phyloP scores from a whole-genome alignment of 1,140 invertebrate genomes.

The Heliconius nattereri region DNA sequence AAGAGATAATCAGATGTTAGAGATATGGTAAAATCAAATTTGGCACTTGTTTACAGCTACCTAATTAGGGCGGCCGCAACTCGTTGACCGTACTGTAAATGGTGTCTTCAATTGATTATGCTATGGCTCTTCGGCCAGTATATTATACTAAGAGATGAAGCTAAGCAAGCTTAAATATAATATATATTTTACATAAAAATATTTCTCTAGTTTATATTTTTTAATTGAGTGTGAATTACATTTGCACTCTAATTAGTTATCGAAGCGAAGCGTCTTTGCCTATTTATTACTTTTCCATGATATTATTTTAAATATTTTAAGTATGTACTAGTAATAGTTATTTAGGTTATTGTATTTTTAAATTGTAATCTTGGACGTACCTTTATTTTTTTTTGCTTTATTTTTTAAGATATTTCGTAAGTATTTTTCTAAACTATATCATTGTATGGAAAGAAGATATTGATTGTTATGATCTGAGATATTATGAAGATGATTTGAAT shows the following conservation, averaged over 20 bases:
- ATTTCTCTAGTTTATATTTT: background rate
- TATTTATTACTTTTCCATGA: conserved; percentile 20
- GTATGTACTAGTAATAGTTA: conserved; percentile 4
- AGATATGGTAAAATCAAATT: no score
- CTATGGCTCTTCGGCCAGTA: background rate
- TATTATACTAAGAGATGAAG: background rate
- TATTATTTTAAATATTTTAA: conserved; percentile 14
- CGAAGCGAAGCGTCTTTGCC: background rate
- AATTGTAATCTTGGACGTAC: conserved; percentile 20
- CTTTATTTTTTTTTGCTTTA: conserved; percentile 13
- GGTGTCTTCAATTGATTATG: background rate
- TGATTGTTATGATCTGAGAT: conserved; percentile 27
- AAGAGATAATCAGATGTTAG: no score
- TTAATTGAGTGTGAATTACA: background rate
- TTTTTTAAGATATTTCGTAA: conserved; percentile 11
- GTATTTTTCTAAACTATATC: conserved; percentile 13
- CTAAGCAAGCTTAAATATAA: background rate
- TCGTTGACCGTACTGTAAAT: background rate
- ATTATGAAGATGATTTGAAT: conserved; percentile 25
- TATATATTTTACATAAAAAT: background rate
- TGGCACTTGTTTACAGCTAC: no score
- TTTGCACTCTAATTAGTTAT: background rate
- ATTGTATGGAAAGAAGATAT: conserved; percentile 14
- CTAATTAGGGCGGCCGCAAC: no score
- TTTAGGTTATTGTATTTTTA: conserved; percentile 11